Evolutionary conservation across 2,797 vertebrate species (phyloP).

Genomic region (Carcharodon carcharias): DNA sequence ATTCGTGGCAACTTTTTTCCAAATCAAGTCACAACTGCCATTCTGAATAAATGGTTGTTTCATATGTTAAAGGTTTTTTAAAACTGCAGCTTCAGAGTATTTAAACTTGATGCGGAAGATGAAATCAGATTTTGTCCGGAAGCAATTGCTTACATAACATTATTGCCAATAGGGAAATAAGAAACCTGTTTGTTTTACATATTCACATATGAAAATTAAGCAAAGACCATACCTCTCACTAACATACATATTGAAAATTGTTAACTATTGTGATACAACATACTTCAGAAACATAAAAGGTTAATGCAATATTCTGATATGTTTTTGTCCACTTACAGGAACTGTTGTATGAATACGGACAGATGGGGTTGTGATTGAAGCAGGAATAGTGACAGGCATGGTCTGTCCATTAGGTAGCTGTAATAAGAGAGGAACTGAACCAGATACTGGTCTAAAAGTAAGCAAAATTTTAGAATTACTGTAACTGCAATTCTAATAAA

Average conservation of each 20-base stretch:
- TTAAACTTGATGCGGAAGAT: background rate
- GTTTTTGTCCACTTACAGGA: slow-evolving; percentile 72
- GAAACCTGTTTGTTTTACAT: background rate
- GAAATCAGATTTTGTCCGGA: background rate
- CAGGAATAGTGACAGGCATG: slow-evolving; percentile 95
- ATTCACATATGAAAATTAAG: background rate
- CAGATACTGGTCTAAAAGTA: slow-evolving; percentile 80
- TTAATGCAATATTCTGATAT: background rate
- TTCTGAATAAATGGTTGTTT: slow-evolving; percentile 47
- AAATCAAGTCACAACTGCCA: slow-evolving; percentile 38
- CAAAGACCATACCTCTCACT: background rate
- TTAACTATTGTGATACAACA: background rate
- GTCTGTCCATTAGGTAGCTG: slow-evolving; percentile 98
- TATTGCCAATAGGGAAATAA: background rate
- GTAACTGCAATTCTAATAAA: background rate
- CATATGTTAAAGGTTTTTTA: slow-evolving; percentile 37
- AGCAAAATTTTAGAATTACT: slow-evolving; percentile 40
- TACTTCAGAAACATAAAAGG: background rate
- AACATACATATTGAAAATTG: background rate
- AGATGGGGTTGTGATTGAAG: slow-evolving; percentile 91
- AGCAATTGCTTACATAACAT: background rate
- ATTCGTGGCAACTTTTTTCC: background rate
- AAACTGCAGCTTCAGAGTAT: background rate
- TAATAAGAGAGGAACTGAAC: slow-evolving; percentile 92
- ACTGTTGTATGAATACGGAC: slow-evolving; percentile 92